Percentiles rank a stretch among this genome's conserved stretches.
Evolutionary conservation across 1,140 invertebrate species (phyloP).

Genomic region (Spodoptera litura): DNA sequence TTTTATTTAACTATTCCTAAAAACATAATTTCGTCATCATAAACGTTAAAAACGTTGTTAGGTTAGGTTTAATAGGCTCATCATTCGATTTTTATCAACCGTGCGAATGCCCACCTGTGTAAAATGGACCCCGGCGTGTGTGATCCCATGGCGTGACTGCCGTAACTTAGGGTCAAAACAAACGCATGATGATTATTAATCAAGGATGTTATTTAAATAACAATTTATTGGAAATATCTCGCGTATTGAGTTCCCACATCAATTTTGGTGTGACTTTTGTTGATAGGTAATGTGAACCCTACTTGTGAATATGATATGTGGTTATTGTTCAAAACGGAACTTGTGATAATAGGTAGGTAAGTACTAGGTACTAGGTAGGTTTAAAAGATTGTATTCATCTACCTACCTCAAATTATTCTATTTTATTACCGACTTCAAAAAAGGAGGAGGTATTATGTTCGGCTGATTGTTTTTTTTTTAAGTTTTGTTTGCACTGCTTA

Average conservation of each 20-base stretch:
- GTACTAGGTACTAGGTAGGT: too few relatives aligned
- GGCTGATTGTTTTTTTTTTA: too few relatives aligned
- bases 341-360: too few relatives aligned
- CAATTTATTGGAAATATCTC: conserved; percentile 29
- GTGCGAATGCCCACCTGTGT: conserved; percentile 73
- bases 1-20: too few relatives aligned
- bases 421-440: too few relatives aligned
- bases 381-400: too few relatives aligned
- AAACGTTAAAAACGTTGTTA: background rate
- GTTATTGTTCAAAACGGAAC: background rate
- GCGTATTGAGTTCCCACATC: conserved; percentile 46
- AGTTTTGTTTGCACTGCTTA: too few relatives aligned
- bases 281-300: background rate
- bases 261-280: conserved; percentile 44
- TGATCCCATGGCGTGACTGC: conserved; percentile 60
- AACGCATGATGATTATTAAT: conserved; percentile 26
- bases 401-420: too few relatives aligned
- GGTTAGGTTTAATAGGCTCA: conserved; percentile 13
- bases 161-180: conserved; percentile 26
- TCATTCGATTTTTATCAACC: conserved; percentile 57
- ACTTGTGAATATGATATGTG: conserved; percentile 17
- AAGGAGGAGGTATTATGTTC: too few relatives aligned
- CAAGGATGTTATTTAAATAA: conserved; percentile 49
- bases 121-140: conserved; percentile 25
- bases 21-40: background rate